phyloP scores from a whole-genome alignment of 2,888 invertebrate genomes.

The Synergus gifuensis region DNA sequence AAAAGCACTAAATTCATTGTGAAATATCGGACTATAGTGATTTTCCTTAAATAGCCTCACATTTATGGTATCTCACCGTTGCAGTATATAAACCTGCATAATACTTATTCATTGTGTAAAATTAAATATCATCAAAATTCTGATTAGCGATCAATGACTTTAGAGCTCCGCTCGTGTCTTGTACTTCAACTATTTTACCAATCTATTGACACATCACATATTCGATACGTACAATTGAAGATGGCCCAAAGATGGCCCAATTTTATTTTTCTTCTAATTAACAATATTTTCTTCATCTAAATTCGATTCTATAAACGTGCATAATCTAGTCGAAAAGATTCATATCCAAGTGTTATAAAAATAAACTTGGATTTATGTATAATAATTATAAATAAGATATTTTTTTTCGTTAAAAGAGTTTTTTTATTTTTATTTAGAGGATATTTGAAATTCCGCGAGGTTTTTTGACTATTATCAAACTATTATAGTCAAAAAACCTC shows the following conservation, averaged over 20 bases:
- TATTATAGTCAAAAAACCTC: neutral
- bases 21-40: slow-evolving; percentile 51
- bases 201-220: slow-evolving; percentile 27
- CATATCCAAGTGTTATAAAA: neutral
- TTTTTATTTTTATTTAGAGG: slow-evolving; percentile 1
- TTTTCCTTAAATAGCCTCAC: slow-evolving; percentile 58
- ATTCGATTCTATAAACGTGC: neutral
- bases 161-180: slow-evolving; percentile 40
- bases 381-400: neutral
- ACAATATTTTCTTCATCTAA: neutral
- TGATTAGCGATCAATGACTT: slow-evolving; percentile 36
- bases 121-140: slow-evolving; percentile 57
- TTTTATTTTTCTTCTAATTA: neutral
- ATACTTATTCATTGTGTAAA: slow-evolving; percentile 59
- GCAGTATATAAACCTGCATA: slow-evolving; percentile 60
- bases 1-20: slow-evolving; percentile 66
- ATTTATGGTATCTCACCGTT: slow-evolving; percentile 56
- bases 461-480: neutral
- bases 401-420: neutral
- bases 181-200: slow-evolving; percentile 51
- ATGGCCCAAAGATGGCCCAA: slow-evolving; percentile 20
- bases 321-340: slow-evolving; percentile 16
- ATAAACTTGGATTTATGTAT: neutral
- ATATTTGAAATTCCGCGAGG: neutral
- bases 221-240: slow-evolving; percentile 37